A percentile compares a stretch with the other conserved stretches of the same genome.
Evolutionary conservation across 2,888 invertebrate species (phyloP).

Genomic region (Acanthacorydalis orientalis): DNA sequence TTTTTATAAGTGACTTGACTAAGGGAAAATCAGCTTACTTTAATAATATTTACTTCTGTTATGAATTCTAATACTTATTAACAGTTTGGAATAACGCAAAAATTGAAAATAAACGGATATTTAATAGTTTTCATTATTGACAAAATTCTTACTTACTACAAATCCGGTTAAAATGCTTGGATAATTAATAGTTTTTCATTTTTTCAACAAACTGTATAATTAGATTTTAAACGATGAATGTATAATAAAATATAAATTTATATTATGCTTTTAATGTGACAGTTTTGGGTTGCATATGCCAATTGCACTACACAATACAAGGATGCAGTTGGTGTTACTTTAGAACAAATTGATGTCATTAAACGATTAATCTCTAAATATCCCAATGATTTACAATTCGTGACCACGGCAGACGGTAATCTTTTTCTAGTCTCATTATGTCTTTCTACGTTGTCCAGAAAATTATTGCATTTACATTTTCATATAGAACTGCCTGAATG

Average conservation of each 20-base stretch:
- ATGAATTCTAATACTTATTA: too few relatives aligned
- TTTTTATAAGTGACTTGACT: too few relatives aligned
- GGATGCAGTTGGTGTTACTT: slow-evolving; percentile 34
- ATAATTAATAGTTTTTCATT: too few relatives aligned
- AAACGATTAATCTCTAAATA: slow-evolving; percentile 28
- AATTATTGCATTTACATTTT: not conserved
- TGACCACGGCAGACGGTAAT: slow-evolving; percentile 1
- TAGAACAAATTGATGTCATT: slow-evolving; percentile 45
- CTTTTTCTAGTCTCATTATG: not conserved
- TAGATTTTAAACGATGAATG: too few relatives aligned
- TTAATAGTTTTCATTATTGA: too few relatives aligned
- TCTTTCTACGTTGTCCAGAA: not conserved
- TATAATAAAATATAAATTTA: not conserved
- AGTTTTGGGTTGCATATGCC: slow-evolving; percentile 44
- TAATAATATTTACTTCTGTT: too few relatives aligned
- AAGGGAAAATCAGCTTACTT: too few relatives aligned
- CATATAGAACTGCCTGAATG: not conserved
- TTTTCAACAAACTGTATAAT: too few relatives aligned
- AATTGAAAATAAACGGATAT: too few relatives aligned
- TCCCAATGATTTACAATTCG: not conserved
- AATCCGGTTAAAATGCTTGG: too few relatives aligned
- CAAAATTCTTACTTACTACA: too few relatives aligned
- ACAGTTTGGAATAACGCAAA: too few relatives aligned
- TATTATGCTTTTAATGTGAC: slow-evolving; percentile 10
- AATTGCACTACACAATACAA: slow-evolving; percentile 32